Base-by-base conservation (phyloP, 2,888 invertebrate species). In the Andrena marginata region DNA sequence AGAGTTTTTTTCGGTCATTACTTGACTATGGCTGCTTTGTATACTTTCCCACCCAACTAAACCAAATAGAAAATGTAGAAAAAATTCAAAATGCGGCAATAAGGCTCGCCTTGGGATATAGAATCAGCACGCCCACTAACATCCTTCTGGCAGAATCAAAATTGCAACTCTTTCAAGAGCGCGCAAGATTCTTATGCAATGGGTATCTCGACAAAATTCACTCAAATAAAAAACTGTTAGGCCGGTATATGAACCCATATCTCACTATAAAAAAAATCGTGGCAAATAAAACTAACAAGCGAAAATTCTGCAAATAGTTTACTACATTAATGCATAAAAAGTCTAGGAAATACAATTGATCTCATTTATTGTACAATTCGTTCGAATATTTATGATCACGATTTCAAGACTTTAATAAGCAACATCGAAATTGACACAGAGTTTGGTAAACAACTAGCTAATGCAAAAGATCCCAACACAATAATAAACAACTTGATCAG, bases 51-150 rank as follows among this genome's bases (percentile, higher is more conserved):
- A 23, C n/a, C 2, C 20, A 54, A 10, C 4, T 16, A 13, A 20
- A 13, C 13, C 31, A 35, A n/a, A 35, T 20, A 0, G 23, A 68
- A 5, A 68, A 68, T n/a, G 0, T 68, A 5, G 56, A 68, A 10
- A 54, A 35, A 23, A 54, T 68, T 5, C 68, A 68, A 68, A 23
- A 31, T 35, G 2, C 8, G 10, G 68, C 56, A n/a, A 35, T 68
- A 16, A 67, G 65, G 51, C 1, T 31, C 0, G 49, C 51, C 29
- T 8, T 51, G 10, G 65, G 51, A 13, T 51, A 51, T 26, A 26
- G 42, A 8, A 68, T 3, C 7, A 31, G 51, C 31, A 54, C 67
- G 2, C 33, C 67, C 3, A 54, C 67, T n/a, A 67, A 67, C 51
- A 54, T 69, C 3, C 42, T 56, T 5, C 4, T 69, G 42, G 10